These are phyloP conservation scores for Chelon auratus DNA, from an alignment of 2,797 vertebrate species.

Conservation along the genomic window DNA sequence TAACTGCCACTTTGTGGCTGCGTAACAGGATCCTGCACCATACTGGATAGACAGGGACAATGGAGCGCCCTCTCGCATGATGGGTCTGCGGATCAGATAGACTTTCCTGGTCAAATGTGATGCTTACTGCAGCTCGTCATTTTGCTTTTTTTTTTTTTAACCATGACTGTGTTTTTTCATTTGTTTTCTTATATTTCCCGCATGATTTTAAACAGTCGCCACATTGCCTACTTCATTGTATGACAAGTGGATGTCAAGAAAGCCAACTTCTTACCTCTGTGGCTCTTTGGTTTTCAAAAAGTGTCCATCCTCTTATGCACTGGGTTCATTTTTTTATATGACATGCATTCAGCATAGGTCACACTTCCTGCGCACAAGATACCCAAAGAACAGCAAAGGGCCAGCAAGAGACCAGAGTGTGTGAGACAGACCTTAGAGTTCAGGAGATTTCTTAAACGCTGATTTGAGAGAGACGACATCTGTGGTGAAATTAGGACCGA, in stretches of 20 bases:
- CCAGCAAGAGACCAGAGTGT: constrained; percentile 5
- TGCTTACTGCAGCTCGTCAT: constrained; percentile 41
- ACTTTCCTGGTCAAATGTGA: constrained; percentile 74
- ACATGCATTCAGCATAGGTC: constrained; percentile 26
- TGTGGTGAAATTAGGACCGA: no score
- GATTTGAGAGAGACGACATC: no score
- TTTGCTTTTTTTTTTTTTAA: constrained; percentile 1
- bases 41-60: constrained; percentile 78
- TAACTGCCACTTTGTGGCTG: constrained; percentile 80
- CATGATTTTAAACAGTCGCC: neutral
- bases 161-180: neutral
- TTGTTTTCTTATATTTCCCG: neutral
- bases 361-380: constrained; percentile 35
- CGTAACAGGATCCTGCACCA: constrained; percentile 80
- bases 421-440: neutral
- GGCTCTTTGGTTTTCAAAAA: constrained; percentile 9
- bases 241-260: neutral
- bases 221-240: neutral
- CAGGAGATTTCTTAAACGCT: neutral
- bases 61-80: constrained; percentile 77
- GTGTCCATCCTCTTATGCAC: neutral
- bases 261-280: neutral
- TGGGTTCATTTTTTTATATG: constrained; percentile 12
- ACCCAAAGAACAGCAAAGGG: neutral
- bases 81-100: constrained; percentile 75